Percentiles rank a stretch among this genome's conserved stretches.
Conservation (phyloP, 2,113 vertebrate species). For the Leucopsar rothschildi region DNA sequence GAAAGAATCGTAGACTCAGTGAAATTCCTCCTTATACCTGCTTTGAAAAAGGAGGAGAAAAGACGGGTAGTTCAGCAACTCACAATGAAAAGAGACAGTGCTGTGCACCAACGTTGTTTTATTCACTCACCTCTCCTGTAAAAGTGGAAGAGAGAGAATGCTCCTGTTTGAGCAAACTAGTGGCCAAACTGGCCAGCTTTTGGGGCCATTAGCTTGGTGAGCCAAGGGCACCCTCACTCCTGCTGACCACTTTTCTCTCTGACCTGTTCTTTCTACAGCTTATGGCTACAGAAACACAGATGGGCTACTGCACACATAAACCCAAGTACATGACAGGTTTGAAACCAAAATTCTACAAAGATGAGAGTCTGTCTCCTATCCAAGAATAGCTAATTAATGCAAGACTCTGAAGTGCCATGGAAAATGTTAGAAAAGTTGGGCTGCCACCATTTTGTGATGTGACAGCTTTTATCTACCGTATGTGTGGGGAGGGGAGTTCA, state of each 20-base stretch:
- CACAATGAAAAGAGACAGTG: neutral
- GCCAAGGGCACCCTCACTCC: neutral
- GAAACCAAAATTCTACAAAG: constrained; percentile 29
- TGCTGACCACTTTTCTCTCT: neutral
- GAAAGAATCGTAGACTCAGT: neutral
- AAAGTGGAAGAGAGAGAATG: neutral
- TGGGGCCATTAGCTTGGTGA: neutral
- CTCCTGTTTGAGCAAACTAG: neutral
- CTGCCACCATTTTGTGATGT: constrained; percentile 64
- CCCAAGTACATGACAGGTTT: neutral
- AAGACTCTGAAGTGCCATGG: constrained; percentile 48
- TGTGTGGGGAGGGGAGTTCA: constrained; percentile 61
- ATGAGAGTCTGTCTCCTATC: constrained; percentile 51
- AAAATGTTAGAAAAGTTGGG: constrained; percentile 60
- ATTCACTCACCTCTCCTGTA: neutral
- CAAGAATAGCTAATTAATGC: constrained; percentile 63
- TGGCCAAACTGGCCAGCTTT: rapidly evolving
- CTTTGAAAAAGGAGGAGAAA: neutral
- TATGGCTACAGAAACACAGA: constrained; percentile 33
- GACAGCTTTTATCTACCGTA: constrained; percentile 59
- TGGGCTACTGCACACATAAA: constrained; percentile 17
- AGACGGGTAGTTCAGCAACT: neutral
- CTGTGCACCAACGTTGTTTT: rapidly evolving
- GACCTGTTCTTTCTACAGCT: neutral
- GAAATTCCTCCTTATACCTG: neutral